phyloP scores from a whole-genome alignment of 2,888 invertebrate species.

The Pediacus dermestoides region DNA sequence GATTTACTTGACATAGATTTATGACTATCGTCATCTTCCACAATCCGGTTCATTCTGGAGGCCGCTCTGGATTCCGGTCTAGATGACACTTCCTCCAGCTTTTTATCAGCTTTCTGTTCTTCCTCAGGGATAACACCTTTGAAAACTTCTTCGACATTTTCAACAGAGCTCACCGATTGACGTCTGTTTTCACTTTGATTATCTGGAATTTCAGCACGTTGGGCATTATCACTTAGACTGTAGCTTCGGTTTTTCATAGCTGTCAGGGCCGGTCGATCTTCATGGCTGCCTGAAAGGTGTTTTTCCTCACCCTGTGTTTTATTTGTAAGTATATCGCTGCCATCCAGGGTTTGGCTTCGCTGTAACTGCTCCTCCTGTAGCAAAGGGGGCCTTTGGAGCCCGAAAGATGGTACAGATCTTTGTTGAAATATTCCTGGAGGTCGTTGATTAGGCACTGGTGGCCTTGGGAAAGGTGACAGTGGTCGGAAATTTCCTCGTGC shows the following conservation, averaged over 20 bases:
- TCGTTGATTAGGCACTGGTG: slow-evolving; percentile 37
- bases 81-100: slow-evolving; percentile 32
- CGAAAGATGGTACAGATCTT: slow-evolving; percentile 34
- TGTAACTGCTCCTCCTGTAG: slow-evolving; percentile 24
- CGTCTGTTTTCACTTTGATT: slow-evolving; percentile 21
- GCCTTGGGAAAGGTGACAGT: slow-evolving; percentile 54
- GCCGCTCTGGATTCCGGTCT: slow-evolving; percentile 39
- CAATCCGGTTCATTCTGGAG: slow-evolving; percentile 39
- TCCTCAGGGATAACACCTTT: slow-evolving; percentile 25
- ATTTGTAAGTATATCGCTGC: slow-evolving; percentile 1
- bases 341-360: slow-evolving; percentile 14
- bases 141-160: slow-evolving; percentile 48
- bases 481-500: slow-evolving; percentile 43
- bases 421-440: slow-evolving; percentile 36
- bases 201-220: too few species aligned
- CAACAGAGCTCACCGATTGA: slow-evolving; percentile 38
- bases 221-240: slow-evolving; percentile 34
- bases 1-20: slow-evolving; percentile 16
- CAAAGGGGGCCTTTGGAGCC: slow-evolving; percentile 24
- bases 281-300: too few species aligned
- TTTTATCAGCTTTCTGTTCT: slow-evolving; percentile 34
- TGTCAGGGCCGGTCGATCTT: too few species aligned
- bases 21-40: slow-evolving; percentile 31
- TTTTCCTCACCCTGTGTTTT: too few species aligned
- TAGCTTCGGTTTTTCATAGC: slow-evolving; percentile 57